phyloP scores from a whole-genome alignment of 64 coral and sea anemone species.

The Stichodactyla mertensii region DNA sequence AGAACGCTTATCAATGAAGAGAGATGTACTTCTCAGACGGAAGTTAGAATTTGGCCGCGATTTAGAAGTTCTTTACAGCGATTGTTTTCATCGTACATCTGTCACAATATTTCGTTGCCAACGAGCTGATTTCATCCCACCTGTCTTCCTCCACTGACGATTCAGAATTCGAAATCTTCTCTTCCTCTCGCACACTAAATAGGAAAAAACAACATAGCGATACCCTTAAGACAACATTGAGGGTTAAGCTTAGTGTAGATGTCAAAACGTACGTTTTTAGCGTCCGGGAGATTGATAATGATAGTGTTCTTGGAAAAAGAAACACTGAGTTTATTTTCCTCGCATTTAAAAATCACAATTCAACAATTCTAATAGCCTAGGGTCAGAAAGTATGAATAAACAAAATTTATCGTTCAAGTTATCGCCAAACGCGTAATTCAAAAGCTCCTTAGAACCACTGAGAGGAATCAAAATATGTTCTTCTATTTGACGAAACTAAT shows the following conservation, averaged over 20 bases:
- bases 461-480: not conserved
- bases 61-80: not conserved
- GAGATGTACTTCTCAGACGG: not conserved
- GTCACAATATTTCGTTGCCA: not conserved
- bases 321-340: not conserved
- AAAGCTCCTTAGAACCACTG: not conserved
- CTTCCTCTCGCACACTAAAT: not conserved
- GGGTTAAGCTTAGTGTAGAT: not conserved
- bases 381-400: slow-evolving; percentile 3
- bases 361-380: not conserved
- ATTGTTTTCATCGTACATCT: not conserved
- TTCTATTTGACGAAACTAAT: not conserved
- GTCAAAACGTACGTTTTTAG: not conserved
- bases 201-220: not conserved
- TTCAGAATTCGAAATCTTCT: not conserved
- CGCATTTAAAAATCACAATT: not conserved
- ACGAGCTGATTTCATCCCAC: not conserved
- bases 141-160: not conserved
- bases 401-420: not conserved
- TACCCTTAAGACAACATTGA: not conserved
- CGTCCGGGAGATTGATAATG: not conserved
- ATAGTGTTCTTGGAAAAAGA: not conserved
- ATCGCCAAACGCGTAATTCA: not conserved
- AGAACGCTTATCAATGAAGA: not conserved
- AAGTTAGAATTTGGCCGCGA: not conserved